Evolutionary conservation across 2,797 vertebrate species (phyloP).

Genomic region (Holocentrus rufus): DNA sequence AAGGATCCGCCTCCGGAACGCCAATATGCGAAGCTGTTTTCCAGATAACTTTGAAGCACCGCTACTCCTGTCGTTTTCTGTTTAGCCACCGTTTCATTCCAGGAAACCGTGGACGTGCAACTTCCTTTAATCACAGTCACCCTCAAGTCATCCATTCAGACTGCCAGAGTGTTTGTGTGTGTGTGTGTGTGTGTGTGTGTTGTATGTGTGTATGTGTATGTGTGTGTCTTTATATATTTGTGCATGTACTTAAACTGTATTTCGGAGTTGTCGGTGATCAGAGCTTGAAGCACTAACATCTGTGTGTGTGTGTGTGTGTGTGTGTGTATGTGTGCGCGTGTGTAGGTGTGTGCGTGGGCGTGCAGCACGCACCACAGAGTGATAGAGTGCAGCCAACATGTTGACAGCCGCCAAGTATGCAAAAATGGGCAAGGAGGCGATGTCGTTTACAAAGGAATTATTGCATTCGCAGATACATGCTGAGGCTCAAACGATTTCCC

Average conservation of each 20-base stretch:
- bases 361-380: constrained; percentile 35
- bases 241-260: constrained; percentile 51
- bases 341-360: constrained; percentile 23
- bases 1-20: constrained; percentile 41
- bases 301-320: constrained; percentile 3
- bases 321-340: constrained; percentile 11
- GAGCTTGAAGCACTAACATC: constrained; percentile 47
- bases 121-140: constrained; percentile 70
- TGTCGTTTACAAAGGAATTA: constrained; percentile 74
- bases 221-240: constrained; percentile 16
- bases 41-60: constrained; percentile 65
- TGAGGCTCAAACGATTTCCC: constrained; percentile 68
- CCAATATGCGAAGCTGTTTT: constrained; percentile 48
- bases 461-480: constrained; percentile 63
- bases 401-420: constrained; percentile 72
- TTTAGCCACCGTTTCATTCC: constrained; percentile 66
- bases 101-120: constrained; percentile 51
- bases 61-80: constrained; percentile 58
- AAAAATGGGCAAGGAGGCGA: constrained; percentile 59
- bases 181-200: not conserved
- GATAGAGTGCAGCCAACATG: constrained; percentile 68
- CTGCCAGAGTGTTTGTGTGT: not conserved
- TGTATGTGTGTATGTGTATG: constrained; percentile 23
- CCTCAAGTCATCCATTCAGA: constrained; percentile 53
- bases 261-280: constrained; percentile 62